phyloP scores from a whole-genome alignment of 2,888 invertebrate genomes.

The Xestoiulus laeticollis region DNA sequence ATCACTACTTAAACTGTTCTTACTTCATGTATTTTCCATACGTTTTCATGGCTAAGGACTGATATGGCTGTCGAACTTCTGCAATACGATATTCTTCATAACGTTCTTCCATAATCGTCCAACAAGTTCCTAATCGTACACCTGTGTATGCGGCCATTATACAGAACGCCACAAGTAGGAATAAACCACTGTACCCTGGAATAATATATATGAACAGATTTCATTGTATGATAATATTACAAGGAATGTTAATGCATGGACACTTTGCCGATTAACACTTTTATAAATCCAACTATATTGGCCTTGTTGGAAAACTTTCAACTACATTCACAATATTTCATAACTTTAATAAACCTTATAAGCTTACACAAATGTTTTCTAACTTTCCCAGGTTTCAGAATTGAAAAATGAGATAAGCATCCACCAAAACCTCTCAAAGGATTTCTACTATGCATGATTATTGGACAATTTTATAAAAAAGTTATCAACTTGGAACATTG shows the following conservation, averaged over 20 bases:
- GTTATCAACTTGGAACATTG: no score
- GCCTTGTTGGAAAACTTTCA: no score
- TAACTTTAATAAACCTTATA: background rate
- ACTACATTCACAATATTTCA: no score
- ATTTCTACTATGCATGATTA: no score
- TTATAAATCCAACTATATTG: no score
- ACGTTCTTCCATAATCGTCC: conserved; percentile 75
- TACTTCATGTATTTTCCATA: conserved; percentile 67
- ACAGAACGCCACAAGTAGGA: conserved; percentile 71
- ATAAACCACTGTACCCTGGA: conserved; percentile 74
- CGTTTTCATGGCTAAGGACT: conserved; percentile 73
- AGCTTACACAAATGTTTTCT: background rate
- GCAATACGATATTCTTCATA: conserved; percentile 68
- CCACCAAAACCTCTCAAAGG: no score
- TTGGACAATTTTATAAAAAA: no score
- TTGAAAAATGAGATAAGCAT: no score
- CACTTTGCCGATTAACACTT: no score
- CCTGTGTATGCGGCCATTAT: conserved; percentile 74
- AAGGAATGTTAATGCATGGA: no score
- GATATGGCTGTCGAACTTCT: conserved; percentile 73
- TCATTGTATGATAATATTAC: background rate
- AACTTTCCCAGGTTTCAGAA: no score
- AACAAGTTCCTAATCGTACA: conserved; percentile 74
- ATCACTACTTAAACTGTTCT: background rate
- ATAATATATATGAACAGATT: conserved; percentile 57